Evolutionary conservation across 2,888 invertebrate species (phyloP).

Genomic region (Latheticus oryzae): DNA sequence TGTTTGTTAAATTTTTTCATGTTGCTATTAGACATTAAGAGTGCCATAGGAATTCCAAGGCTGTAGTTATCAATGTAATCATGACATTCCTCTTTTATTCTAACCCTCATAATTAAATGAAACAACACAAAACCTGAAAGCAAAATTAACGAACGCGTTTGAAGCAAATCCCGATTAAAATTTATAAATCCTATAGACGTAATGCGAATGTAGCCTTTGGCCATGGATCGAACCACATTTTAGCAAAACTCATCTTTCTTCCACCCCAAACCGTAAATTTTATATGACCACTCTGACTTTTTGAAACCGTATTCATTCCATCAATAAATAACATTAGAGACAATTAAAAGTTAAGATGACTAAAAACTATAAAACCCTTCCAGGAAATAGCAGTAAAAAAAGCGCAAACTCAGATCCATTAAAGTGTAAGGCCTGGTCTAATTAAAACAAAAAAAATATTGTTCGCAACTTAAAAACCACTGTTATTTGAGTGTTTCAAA

Average conservation of each 20-base stretch:
- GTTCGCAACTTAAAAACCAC: no score
- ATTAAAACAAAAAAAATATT: no score
- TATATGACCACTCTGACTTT: constrained; percentile 21
- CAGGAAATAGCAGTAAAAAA: no score
- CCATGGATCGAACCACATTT: constrained; percentile 23
- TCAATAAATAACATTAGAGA: constrained; percentile 17
- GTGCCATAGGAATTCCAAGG: no score
- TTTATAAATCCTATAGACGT: constrained; percentile 11
- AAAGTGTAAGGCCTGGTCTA: no score
- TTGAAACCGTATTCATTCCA: constrained; percentile 17
- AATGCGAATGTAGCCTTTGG: not conserved
- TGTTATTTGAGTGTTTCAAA: constrained; percentile 44
- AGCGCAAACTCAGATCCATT: no score
- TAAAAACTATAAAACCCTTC: constrained; percentile 26
- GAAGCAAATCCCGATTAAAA: constrained; percentile 21
- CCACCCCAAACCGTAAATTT: constrained; percentile 9
- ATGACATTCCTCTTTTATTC: no score
- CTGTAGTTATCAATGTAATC: no score
- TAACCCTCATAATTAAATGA: constrained; percentile 20
- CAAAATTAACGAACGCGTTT: constrained; percentile 18
- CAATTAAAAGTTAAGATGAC: constrained; percentile 22
- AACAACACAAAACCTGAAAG: constrained; percentile 7
- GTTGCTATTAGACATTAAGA: no score
- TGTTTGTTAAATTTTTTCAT: no score
- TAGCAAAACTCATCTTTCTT: constrained; percentile 17